Base-by-base conservation (phyloP, 2,888 invertebrate species). In the Amiota communis region DNA sequence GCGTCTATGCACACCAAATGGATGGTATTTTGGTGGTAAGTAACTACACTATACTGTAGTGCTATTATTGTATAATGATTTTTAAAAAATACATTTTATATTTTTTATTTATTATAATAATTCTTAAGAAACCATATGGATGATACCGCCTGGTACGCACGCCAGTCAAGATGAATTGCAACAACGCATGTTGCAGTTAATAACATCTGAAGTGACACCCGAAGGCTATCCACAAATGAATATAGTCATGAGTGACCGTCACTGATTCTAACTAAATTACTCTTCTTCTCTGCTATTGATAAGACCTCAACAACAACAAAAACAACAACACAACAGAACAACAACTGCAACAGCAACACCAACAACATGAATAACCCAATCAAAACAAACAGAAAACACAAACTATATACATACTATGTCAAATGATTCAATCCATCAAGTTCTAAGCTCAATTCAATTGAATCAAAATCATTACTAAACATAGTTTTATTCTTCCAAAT, bases 1-100 rank as follows among this genome's bases (percentile, higher is more conserved):
- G 94, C 93, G 97, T 86, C 92, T 98, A 91, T 94, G 94, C 85
- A 96, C 97, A 74, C 92, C 95, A 57, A 94, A 94, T 83, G 97
- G 97, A 76, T 93, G 95, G 83, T 96, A 95, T 90, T 97, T 98
- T 92, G 98, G 98, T 89, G 97, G 98, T 97, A 91, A 88, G 85
- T 74, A 47, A 57, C 6, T 49, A 59, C 3, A 11, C 20, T 57
- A 15, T 15, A 57, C n/a, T 57, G 12, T 12, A 17, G 4, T 46
- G 0, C 36, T 48, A 15, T 51, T n/a, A n/a, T n/a, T n/a, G n/a
- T n/a, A n/a, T n/a, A n/a, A n/a, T n/a, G n/a, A n/a, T n/a, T n/a
- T n/a, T n/a, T n/a, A n/a, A n/a, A n/a, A n/a, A n/a, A n/a, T n/a
- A n/a, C n/a, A n/a, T n/a, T n/a, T 72, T 56, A 46, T 59, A 47